These are phyloP conservation scores for Hydra vulgaris DNA, from an alignment of 30 jellyfish, hydroid and myxozoan species.

Conservation along the genomic window DNA sequence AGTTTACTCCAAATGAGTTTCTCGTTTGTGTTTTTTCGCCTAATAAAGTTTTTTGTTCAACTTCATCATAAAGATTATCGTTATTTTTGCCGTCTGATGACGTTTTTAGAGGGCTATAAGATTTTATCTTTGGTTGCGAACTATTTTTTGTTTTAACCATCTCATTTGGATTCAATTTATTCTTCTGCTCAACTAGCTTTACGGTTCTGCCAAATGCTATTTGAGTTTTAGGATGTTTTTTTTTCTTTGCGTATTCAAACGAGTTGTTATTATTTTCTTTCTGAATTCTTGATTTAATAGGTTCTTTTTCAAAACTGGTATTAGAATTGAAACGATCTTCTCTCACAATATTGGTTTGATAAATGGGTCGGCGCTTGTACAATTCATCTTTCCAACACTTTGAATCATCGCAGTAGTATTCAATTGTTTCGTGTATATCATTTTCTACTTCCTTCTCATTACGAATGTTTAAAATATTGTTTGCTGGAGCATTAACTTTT, in stretches of 20 bases:
- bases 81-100: not conserved
- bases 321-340: not conserved
- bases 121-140: no score
- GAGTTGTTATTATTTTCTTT: not conserved
- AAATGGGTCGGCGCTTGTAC: not conserved
- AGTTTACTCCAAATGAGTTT: not conserved
- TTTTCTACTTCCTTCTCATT: not conserved
- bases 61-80: not conserved
- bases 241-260: not conserved
- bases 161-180: not conserved
- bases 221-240: constrained; percentile 3
- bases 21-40: no score
- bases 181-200: not conserved
- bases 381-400: not conserved
- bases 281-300: not conserved
- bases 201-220: not conserved
- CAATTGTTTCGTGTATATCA: not conserved
- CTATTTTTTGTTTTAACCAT: not conserved
- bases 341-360: not conserved
- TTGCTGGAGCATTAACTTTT: no score
- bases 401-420: not conserved
- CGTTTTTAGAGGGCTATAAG: no score
- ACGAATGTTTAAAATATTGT: no score
- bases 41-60: not conserved
- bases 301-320: not conserved